Evolutionary conservation across 2,888 invertebrate species (phyloP), one percentile per base, ranked within the genome.

Genomic region (Erebia ligea): DNA sequence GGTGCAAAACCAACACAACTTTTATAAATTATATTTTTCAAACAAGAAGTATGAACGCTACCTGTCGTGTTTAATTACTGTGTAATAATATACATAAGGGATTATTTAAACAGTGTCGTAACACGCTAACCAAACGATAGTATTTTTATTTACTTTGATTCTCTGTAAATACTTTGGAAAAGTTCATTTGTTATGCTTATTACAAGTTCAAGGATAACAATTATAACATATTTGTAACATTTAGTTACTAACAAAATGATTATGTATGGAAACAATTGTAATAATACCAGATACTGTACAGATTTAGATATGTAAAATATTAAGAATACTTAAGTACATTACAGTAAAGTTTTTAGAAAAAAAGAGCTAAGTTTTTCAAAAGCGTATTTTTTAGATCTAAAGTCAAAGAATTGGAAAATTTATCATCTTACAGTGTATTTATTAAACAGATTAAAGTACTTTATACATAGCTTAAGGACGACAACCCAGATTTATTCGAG

Each of bases 181-280:
- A 13, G 2, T 11, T 45, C 13, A 45, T 11, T 2, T 3, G 45
- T 45, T 45, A 45, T 45, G 45, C 34, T 34, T 34, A 45, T 45
- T 45, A 54, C 17, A 52, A 52, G n/a, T 6, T 54, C 54, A 62
- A 34, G 34, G 34, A 34, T 34, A 34, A 58, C 8, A 34, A 13
- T 15, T 34, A 40, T 54, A 69, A 58, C n/a, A 50, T 19, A 58
- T 50, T 59, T 42, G 8, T 61, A 17, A 17, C 25, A n/a, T 57
- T 56, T 45, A 25, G 62, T 50, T 61, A 58, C 76, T 65, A 70
- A 67, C 67, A 69, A 74, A 70, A 75, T 76, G 75, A 76, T 76
- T 75, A 76, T 76, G 75, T 74, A 72, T 71, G 45, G 45, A 73
- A 72, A 75, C 68, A 77, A 78, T 76, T 78, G 76, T 75, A 76